phyloP scores from a whole-genome alignment of 2,888 invertebrate genomes.

The Acheta domesticus region DNA sequence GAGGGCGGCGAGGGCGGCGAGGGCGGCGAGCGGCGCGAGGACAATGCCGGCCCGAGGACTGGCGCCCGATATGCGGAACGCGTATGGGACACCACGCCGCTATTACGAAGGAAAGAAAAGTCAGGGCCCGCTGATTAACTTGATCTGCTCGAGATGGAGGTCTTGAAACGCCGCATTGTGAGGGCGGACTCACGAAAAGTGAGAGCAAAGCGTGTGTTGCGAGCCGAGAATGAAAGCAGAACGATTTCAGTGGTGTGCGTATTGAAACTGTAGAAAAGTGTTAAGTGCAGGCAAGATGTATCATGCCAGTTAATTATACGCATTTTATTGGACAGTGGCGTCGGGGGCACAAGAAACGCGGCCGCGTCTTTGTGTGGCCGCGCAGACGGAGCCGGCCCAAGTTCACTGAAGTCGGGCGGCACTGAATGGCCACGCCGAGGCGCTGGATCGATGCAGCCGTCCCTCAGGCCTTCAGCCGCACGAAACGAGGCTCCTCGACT shows the following conservation, averaged over 20 bases:
- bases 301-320: slow-evolving; percentile 12
- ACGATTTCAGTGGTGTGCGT: neutral
- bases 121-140: neutral
- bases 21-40: no score
- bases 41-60: no score
- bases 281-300: slow-evolving; percentile 9
- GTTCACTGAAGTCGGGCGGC: no score
- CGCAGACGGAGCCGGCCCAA: neutral
- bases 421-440: no score
- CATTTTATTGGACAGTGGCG: neutral
- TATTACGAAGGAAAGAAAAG: neutral
- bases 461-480: no score
- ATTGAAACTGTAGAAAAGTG: neutral
- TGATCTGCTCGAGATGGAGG: neutral
- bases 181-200: neutral
- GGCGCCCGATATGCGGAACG: neutral
- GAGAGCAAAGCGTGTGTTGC: neutral
- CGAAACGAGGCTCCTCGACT: no score
- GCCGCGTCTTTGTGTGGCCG: neutral
- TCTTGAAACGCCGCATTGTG: slow-evolving; percentile 6
- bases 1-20: no score
- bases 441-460: no score
- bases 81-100: neutral
- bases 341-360: neutral
- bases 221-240: neutral